A percentile compares a stretch with the other conserved stretches of the same genome.
Conservation (phyloP, 1,140 invertebrate species). For the Papilio helenus region DNA sequence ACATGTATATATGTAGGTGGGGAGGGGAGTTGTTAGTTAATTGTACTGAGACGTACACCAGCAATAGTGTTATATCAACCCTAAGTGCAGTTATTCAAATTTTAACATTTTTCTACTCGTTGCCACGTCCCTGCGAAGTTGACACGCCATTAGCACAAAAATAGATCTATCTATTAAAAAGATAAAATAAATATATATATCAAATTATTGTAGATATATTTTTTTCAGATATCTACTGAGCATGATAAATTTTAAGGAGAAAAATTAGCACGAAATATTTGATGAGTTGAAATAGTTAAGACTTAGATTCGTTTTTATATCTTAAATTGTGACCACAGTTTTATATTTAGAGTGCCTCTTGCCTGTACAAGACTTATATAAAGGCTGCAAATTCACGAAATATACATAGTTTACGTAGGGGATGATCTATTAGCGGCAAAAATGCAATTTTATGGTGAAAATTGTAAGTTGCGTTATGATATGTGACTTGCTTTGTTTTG, state of each 20-base stretch:
- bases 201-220: constrained; percentile 68
- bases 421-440: constrained; percentile 70
- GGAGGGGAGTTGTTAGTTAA: constrained; percentile 67
- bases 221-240: constrained; percentile 68
- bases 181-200: constrained; percentile 57
- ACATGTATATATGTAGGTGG: constrained; percentile 75
- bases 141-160: constrained; percentile 78
- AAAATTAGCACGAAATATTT: constrained; percentile 74
- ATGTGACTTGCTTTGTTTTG: constrained; percentile 65
- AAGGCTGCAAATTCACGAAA: constrained; percentile 83
- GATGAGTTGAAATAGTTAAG: constrained; percentile 71
- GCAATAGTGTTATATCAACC: constrained; percentile 73
- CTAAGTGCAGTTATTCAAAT: constrained; percentile 84
- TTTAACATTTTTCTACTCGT: constrained; percentile 79
- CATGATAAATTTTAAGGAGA: constrained; percentile 65
- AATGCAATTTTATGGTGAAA: constrained; percentile 82
- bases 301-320: constrained; percentile 79
- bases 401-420: constrained; percentile 82
- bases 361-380: constrained; percentile 84
- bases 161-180: constrained; percentile 54
- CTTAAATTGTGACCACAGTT: constrained; percentile 83
- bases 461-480: constrained; percentile 83
- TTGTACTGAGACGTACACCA: constrained; percentile 69
- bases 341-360: constrained; percentile 84
- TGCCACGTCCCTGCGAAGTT: constrained; percentile 70